Evolutionary conservation across 2,888 invertebrate genomes (phyloP).

Genomic region (Argynnis bischoffii): DNA sequence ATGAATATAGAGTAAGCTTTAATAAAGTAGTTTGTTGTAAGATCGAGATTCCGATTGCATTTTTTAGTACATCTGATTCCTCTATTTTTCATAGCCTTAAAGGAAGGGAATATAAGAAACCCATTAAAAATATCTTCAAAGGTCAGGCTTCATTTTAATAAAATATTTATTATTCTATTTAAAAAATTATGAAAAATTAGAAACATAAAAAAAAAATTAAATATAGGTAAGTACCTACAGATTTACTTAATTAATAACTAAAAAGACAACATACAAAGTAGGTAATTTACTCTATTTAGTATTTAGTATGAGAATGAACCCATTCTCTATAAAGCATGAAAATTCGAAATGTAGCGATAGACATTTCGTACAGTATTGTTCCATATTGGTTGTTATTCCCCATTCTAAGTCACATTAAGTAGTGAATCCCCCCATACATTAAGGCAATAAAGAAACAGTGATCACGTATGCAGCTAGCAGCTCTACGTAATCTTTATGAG

Average conservation of each 20-base stretch:
- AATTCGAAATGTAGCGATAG: no score
- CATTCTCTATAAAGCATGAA: no score
- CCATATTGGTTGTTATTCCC: background rate
- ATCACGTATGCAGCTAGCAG: constrained; percentile 32
- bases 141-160: no score
- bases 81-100: constrained; percentile 31
- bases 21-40: constrained; percentile 70
- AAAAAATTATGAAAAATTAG: no score
- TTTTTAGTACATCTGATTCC: constrained; percentile 45
- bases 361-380: background rate
- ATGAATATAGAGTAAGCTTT: constrained; percentile 80
- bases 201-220: no score
- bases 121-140: no score
- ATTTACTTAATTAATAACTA: no score
- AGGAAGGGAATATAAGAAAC: background rate
- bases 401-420: constrained; percentile 5
- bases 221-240: no score
- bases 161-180: no score
- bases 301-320: no score
- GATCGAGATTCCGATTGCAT: constrained; percentile 45
- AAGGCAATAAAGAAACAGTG: constrained; percentile 11
- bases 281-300: no score
- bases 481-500: constrained; percentile 57
- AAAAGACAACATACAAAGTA: no score
- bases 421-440: constrained; percentile 5